phyloP scores from a whole-genome alignment of 2,888 invertebrate genomes.

The Timandra comae region DNA sequence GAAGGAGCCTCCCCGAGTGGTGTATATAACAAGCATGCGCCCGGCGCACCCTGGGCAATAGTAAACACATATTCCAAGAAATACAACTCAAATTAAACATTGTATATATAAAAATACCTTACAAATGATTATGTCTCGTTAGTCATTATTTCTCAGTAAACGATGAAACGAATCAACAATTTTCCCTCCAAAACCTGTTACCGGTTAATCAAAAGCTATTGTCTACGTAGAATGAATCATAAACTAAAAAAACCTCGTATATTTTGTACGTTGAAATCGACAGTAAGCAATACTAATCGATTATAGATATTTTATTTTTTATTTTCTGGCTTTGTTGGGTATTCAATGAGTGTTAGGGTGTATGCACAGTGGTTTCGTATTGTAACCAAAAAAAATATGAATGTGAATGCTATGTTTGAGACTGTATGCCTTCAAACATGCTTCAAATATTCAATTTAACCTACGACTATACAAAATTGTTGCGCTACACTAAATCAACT shows the following conservation, averaged over 20 bases:
- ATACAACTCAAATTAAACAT: too few relatives aligned
- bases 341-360: slow-evolving; percentile 11
- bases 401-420: too few relatives aligned
- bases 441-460: too few relatives aligned
- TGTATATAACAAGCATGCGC: too few relatives aligned
- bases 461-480: too few relatives aligned
- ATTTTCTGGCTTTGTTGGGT: slow-evolving; percentile 22
- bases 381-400: too few relatives aligned
- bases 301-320: slow-evolving; percentile 29
- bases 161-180: slow-evolving; percentile 20
- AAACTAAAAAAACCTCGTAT: slow-evolving; percentile 5
- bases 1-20: too few relatives aligned
- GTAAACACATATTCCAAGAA: too few relatives aligned
- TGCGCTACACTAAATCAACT: too few relatives aligned
- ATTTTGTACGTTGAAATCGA: slow-evolving; percentile 19
- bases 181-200: slow-evolving; percentile 31
- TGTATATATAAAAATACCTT: slow-evolving; percentile 29
- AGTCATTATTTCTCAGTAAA: slow-evolving; percentile 38
- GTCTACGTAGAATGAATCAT: slow-evolving; percentile 16
- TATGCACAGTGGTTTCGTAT: too few relatives aligned
- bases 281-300: slow-evolving; percentile 47
- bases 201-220: slow-evolving; percentile 31
- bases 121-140: slow-evolving; percentile 30
- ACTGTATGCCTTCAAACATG: too few relatives aligned
- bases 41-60: too few relatives aligned